A percentile compares a stretch with the other conserved stretches of the same genome.
Evolutionary conservation across 1,140 invertebrate genomes (phyloP).

Genomic region (Drosophila kanapiae): DNA sequence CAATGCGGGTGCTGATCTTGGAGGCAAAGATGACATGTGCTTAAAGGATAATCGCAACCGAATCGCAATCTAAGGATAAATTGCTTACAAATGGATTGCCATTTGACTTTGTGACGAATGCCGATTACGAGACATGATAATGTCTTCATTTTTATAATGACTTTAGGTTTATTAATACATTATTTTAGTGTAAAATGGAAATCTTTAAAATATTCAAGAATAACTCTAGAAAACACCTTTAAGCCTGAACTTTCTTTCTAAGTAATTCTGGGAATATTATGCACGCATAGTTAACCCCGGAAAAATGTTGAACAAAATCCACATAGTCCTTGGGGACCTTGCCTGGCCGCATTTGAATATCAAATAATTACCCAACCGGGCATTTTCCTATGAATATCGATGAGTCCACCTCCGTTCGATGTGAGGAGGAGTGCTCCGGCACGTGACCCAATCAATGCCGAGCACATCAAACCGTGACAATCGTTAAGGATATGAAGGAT

Average conservation of each 20-base stretch:
- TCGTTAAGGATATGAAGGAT: constrained; percentile 48
- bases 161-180: too few relatives aligned
- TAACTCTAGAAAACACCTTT: background rate
- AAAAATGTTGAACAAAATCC: too few relatives aligned
- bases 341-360: background rate
- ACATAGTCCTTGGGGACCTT: constrained; percentile 1
- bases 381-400: constrained; percentile 19
- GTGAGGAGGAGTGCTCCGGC: constrained; percentile 8
- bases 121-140: constrained; percentile 16
- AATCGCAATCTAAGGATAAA: constrained; percentile 41
- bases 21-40: constrained; percentile 47
- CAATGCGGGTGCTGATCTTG: constrained; percentile 15
- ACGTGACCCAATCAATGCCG: constrained; percentile 76
- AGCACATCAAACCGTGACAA: constrained; percentile 64
- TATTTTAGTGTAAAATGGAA: too few relatives aligned
- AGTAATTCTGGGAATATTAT: background rate
- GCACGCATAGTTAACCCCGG: background rate
- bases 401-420: background rate
- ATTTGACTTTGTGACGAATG: constrained; percentile 4
- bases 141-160: constrained; percentile 12
- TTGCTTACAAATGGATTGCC: constrained; percentile 19
- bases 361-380: constrained; percentile 12
- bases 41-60: constrained; percentile 51
- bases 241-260: background rate
- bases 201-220: too few relatives aligned